phyloP scores from a whole-genome alignment of 2,113 vertebrate species.

The Pseudorasbora parva region DNA sequence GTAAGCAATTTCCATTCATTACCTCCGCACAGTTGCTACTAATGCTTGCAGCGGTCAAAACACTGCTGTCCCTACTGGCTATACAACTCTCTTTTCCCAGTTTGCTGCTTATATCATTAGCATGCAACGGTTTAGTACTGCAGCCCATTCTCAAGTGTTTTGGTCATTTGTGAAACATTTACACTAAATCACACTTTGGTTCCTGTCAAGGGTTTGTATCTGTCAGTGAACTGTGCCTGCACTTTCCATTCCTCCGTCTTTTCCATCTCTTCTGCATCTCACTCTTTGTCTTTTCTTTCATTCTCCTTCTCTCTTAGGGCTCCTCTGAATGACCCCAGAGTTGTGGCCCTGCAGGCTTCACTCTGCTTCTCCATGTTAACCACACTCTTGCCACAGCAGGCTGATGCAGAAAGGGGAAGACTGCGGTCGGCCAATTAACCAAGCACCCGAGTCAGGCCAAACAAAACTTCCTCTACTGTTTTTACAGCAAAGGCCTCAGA shows the following conservation, averaged over 20 bases:
- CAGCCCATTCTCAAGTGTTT: conserved; percentile 1
- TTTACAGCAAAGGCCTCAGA: conserved; percentile 73
- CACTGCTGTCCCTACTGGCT: background rate
- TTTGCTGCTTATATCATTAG: conserved; percentile 29
- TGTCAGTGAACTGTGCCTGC: conserved; percentile 12
- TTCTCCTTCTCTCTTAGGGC: background rate
- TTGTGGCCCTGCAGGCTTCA: conserved; percentile 56
- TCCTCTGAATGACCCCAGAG: conserved; percentile 65
- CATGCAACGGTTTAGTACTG: background rate
- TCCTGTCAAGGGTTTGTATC: conserved; percentile 30
- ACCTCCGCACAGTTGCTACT: conserved; percentile 48
- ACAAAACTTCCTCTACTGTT: conserved; percentile 79
- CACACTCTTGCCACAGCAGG: conserved; percentile 67
- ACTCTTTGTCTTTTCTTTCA: conserved; percentile 27
- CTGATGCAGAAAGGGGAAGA: conserved; percentile 72
- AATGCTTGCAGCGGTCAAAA: conserved; percentile 1
- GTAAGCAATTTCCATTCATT: conserved; percentile 59
- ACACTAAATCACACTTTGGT: conserved; percentile 19
- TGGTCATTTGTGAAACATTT: conserved; percentile 49
- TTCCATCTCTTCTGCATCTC: background rate
- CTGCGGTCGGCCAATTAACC: conserved; percentile 78
- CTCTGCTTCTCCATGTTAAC: conserved; percentile 56
- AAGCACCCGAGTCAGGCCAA: conserved; percentile 71
- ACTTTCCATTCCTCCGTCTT: conserved; percentile 12
- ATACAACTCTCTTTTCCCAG: conserved; percentile 7